Conservation (phyloP, 1,140 invertebrate genomes). For the Homalodisca vitripennis region DNA sequence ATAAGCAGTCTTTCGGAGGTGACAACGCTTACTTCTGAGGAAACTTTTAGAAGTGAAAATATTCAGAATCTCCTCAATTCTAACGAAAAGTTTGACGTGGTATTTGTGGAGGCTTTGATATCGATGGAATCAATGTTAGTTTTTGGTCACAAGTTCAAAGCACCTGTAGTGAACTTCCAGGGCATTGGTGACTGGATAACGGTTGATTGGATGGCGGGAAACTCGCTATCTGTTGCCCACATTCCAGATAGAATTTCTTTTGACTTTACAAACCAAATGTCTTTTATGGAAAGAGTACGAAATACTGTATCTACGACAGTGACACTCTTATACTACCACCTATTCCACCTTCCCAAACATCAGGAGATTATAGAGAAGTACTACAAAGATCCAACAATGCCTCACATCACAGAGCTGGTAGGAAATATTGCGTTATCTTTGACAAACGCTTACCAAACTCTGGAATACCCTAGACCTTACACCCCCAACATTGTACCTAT, state of each 20-base stretch:
- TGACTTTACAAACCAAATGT: constrained; percentile 52
- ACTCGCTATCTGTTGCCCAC: constrained; percentile 43
- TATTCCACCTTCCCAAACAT: neutral
- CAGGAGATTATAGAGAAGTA: neutral
- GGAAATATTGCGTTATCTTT: constrained; percentile 48
- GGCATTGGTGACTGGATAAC: neutral
- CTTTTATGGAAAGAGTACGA: constrained; percentile 53
- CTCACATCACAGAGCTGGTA: constrained; percentile 41
- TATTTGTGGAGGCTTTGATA: constrained; percentile 43
- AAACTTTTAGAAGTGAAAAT: constrained; percentile 5
- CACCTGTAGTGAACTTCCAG: constrained; percentile 38
- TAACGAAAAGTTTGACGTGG: constrained; percentile 42
- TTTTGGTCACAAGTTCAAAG: constrained; percentile 43
- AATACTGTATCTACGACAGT: constrained; percentile 46
- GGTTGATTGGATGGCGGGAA: constrained; percentile 26
- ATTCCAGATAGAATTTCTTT: constrained; percentile 53
- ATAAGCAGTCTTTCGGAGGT: neutral
- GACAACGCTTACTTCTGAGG: neutral
- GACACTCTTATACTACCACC: neutral
- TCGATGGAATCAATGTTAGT: constrained; percentile 43
- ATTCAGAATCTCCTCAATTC: constrained; percentile 23
- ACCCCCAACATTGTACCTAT: constrained; percentile 57
- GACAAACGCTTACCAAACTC: constrained; percentile 52
- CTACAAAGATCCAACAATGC: constrained; percentile 26
- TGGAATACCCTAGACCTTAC: constrained; percentile 48